Evolutionary conservation across 2,888 invertebrate genomes (phyloP), one percentile per base, ranked within the genome.

Genomic region (Chymomyza fuscimana): DNA sequence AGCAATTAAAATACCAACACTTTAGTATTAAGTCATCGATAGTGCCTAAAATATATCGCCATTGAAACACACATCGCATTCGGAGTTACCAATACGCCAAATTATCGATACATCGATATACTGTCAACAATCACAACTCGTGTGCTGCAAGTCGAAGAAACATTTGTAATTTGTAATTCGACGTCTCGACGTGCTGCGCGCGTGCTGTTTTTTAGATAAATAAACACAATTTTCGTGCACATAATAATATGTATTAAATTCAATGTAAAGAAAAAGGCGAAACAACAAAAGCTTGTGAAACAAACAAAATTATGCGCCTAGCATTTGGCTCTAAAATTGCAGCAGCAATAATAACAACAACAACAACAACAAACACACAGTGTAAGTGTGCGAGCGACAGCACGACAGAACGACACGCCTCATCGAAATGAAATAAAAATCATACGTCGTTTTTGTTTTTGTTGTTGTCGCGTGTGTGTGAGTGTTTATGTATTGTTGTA

Each of bases 351-450:
- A 4, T 12, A 10, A 25, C 58, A 25, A 15, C 25, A 58, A 5
- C 22, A 58, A 58, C 58, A 22, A 25, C 22, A 58, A 15, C 29
- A 58, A 58, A 54, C 16, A 22, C 15, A n/a, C 54, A 19, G 54
- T 54, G 40, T 46, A 46, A 46, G 22, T 19, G 54, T 54, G 54
- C 54, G 16, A 54, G 16, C 15, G 58, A 29, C 58, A 58, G 54
- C 10, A 58, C 58, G 58, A 22, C 58, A 58, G 54, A 54, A 58
- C 58, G 58, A 22, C 58, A 58, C 58, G 58, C 58, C 58, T 58
- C 58, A 58, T 29, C 16, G 29, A 58, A 58, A 58, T 25, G 29
- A 29, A 58, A 58, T 25, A 58, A 25, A 25, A 58, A 25, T 54
- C 54, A 22, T 54, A 54, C 54, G 54, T 22, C 54, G 54, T 7